Conservation (phyloP, 2,888 invertebrate genomes). For the Xylota sylvarum region DNA sequence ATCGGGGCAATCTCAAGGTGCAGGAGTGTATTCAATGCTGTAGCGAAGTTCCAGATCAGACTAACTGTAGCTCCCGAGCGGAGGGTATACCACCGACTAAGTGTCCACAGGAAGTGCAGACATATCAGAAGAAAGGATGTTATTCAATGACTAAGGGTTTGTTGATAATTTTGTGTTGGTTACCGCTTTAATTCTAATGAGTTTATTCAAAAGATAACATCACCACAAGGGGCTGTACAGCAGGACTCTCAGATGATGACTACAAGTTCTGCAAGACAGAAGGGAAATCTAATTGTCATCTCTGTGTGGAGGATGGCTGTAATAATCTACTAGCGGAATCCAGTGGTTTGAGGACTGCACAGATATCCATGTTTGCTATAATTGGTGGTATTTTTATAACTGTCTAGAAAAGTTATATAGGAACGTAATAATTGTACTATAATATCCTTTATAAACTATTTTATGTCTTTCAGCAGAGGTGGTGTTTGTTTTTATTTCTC, state of each 20-base stretch:
- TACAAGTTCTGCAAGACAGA: constrained; percentile 78
- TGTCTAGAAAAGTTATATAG: not conserved
- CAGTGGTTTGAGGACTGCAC: not conserved
- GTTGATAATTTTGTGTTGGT: not conserved
- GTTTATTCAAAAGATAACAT: constrained; percentile 76
- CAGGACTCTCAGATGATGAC: constrained; percentile 78
- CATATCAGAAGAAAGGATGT: constrained; percentile 75
- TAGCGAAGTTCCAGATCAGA: constrained; percentile 45
- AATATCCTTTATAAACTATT: constrained; percentile 26
- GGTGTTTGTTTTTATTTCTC: not conserved
- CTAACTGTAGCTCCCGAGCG: constrained; percentile 56
- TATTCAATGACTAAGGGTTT: constrained; percentile 74
- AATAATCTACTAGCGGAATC: constrained; percentile 75
- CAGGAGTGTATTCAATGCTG: constrained; percentile 77
- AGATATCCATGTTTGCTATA: not conserved
- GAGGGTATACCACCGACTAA: constrained; percentile 43
- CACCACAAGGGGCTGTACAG: constrained; percentile 80
- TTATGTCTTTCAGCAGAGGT: not conserved
- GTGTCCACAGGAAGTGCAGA: constrained; percentile 64
- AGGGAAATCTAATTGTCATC: constrained; percentile 76
- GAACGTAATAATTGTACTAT: not conserved
- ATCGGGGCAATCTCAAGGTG: constrained; percentile 47
- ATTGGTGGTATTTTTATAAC: not conserved
- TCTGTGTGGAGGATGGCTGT: constrained; percentile 79
- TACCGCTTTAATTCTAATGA: not conserved